phyloP scores from a whole-genome alignment of 2,888 invertebrate genomes.

The Drosophila mercatorum region DNA sequence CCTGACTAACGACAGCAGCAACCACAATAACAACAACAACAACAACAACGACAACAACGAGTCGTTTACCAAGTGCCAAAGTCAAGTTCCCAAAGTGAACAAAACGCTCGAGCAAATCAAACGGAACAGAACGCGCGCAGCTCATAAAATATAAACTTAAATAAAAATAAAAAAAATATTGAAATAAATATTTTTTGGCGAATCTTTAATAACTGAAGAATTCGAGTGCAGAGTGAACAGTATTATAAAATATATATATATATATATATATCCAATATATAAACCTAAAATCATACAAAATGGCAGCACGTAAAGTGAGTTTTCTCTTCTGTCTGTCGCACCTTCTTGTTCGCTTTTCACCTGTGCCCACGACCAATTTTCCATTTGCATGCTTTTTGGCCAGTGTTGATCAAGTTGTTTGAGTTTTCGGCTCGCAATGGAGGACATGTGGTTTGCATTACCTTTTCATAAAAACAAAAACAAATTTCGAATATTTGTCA shows the following conservation, averaged over 20 bases:
- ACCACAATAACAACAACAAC: not conserved
- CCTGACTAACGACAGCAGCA: conserved; percentile 20
- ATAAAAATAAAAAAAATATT: conserved; percentile 9
- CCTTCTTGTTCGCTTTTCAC: conserved; percentile 7
- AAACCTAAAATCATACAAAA: conserved; percentile 46
- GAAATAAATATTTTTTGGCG: conserved; percentile 26
- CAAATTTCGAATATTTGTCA: conserved; percentile 57
- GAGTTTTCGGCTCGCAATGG: conserved; percentile 41
- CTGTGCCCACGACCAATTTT: conserved; percentile 40
- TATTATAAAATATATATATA: conserved; percentile 38
- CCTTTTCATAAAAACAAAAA: conserved; percentile 61
- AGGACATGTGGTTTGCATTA: conserved; percentile 80
- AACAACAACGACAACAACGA: conserved; percentile 1
- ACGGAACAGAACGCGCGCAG: conserved; percentile 36
- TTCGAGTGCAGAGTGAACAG: conserved; percentile 49
- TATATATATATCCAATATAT: conserved; percentile 21
- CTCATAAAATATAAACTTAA: conserved; percentile 29
- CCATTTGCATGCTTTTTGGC: conserved; percentile 37
- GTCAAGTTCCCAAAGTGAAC: conserved; percentile 47
- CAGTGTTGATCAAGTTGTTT: conserved; percentile 13
- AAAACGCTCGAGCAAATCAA: conserved; percentile 45
- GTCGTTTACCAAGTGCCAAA: conserved; percentile 31
- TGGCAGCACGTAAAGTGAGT: conserved; percentile 81
- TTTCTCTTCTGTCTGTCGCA: conserved; percentile 1
- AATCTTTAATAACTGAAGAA: conserved; percentile 13